Evolutionary conservation across 2,113 vertebrate species (phyloP), one percentile per base, ranked within the genome.

Genomic region (Microcebus tavaratra): DNA sequence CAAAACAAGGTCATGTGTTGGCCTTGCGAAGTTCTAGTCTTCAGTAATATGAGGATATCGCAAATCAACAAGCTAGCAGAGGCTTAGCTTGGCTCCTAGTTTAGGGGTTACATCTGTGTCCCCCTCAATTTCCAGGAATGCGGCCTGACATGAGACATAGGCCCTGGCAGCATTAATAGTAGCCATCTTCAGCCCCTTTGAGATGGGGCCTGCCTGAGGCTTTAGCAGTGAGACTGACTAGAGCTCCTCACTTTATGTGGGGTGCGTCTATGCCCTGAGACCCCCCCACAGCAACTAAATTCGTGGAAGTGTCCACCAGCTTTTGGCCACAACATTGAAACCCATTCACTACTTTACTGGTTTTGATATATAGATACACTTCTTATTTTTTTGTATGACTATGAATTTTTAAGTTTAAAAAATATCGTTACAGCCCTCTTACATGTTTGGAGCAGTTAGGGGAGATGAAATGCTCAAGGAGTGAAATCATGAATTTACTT

Each of bases 321-420:
- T 63, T 79, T 27, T 63, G 39, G 7, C 11, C 25, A n/a, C 20
- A 27, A 55, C 29, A 4, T 29, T 82, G 27, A 87, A 4, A 5
- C 7, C 21, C 14, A 12, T 23, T 93, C 17, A n/a, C 17, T 75
- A 48, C 15, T 79, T 36, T 21, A 61, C n/a, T 88, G 21, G 8
- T 50, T 85, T 78, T 76, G 31, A 59, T 42, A 72, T 85, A 59
- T 17, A 27, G 57, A 31, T 90, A n/a, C 29, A 45, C 4, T 79
- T 57, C 21, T 78, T 45, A 10, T 27, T 29, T 57, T 86, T 73
- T 48, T 21, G 21, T 83, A 67, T 39, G 11, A 84, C 34, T 90
- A 23, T 61, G 42, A 68, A 67, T 53, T 87, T 91, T 92, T 75
- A 57, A 61, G 34, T 83, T 92, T 53, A 85, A 83, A 94, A 95